Conservation (phyloP, 2,113 vertebrate genomes). For the Rhinolophus sinicus region DNA sequence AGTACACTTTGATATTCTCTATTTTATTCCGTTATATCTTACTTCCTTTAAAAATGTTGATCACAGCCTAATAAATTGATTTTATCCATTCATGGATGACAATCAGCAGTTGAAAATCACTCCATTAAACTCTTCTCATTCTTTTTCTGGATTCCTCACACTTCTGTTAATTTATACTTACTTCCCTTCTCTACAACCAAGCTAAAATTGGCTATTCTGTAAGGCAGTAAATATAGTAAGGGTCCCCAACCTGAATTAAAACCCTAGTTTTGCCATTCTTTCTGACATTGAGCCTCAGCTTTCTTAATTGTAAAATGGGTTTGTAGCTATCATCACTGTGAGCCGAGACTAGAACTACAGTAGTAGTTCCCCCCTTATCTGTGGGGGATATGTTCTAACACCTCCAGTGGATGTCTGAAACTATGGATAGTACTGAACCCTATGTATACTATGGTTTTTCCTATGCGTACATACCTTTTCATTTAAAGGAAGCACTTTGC, state of each 20-base stretch:
- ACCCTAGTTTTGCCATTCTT: not conserved
- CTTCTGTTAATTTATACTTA: not conserved
- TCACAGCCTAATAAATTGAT: not conserved
- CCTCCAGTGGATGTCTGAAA: not conserved
- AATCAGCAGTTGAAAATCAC: not conserved
- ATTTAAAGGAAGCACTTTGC: not conserved
- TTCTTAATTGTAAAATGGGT: not conserved
- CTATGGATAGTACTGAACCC: not conserved
- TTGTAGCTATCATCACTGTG: not conserved
- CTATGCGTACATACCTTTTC: not conserved
- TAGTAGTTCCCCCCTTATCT: not conserved
- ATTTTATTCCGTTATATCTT: not conserved
- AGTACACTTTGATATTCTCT: slow-evolving; percentile 11
- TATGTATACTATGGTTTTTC: not conserved
- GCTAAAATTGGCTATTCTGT: not conserved
- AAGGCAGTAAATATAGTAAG: not conserved
- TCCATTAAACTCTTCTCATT: not conserved
- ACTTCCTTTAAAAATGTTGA: not conserved
- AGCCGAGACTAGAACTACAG: not conserved
- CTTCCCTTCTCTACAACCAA: not conserved
- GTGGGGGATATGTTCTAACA: not conserved
- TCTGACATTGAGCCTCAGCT: not conserved
- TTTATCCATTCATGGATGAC: not conserved
- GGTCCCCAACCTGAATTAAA: not conserved
- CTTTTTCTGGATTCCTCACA: not conserved